A percentile compares a stretch with the other conserved stretches of the same genome.
phyloP scores from a whole-genome alignment of 2,888 invertebrate genomes.

The Phlogophora meticulosa region DNA sequence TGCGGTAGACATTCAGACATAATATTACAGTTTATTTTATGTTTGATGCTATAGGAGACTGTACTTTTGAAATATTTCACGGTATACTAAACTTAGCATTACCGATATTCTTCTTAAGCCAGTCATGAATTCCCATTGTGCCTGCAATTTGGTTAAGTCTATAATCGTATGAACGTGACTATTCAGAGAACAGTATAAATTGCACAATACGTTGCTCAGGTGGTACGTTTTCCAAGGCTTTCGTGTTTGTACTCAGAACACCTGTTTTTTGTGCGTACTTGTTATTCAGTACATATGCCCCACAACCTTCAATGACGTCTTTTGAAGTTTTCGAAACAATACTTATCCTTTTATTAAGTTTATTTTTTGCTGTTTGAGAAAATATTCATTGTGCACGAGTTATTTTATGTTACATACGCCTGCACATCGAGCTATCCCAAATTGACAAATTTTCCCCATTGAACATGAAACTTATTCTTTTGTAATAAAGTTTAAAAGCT shows the following conservation, averaged over 20 bases:
- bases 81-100: background rate
- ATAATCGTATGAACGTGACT: constrained; percentile 36
- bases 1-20: too few species aligned
- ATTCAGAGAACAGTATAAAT: constrained; percentile 10
- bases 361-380: too few species aligned
- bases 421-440: too few species aligned
- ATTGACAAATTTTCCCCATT: too few species aligned
- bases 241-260: constrained; percentile 52
- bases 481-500: too few species aligned
- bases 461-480: too few species aligned
- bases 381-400: background rate
- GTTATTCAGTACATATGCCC: constrained; percentile 36
- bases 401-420: too few species aligned
- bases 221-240: constrained; percentile 51
- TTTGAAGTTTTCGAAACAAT: constrained; percentile 33
- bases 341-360: constrained; percentile 20
- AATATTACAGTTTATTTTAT: too few species aligned
- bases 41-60: too few species aligned
- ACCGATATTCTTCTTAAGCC: background rate
- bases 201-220: constrained; percentile 51
- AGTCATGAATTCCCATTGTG: background rate
- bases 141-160: constrained; percentile 14
- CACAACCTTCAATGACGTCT: constrained; percentile 24
- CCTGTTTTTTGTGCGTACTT: constrained; percentile 50
- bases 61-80: too few species aligned